phyloP scores from a whole-genome alignment of 1,140 invertebrate genomes.

The Habropoda laboriosa region DNA sequence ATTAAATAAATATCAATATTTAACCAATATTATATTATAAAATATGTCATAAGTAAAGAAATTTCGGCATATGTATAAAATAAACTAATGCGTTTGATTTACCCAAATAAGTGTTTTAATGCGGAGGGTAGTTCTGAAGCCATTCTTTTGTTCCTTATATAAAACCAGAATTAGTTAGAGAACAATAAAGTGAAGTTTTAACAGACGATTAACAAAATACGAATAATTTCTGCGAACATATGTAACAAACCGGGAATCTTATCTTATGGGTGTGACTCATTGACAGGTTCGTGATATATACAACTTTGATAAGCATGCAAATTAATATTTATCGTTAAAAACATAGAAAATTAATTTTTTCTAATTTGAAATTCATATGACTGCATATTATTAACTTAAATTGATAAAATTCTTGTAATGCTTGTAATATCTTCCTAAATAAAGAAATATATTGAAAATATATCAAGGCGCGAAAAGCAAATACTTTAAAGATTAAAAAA shows the following conservation, averaged over 20 bases:
- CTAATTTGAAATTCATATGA: background rate
- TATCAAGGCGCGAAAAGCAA: too few species aligned
- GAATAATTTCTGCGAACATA: background rate
- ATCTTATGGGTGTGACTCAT: background rate
- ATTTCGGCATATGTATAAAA: constrained; percentile 7
- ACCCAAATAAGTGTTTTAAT: constrained; percentile 63
- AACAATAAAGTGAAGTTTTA: background rate
- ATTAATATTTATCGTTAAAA: background rate
- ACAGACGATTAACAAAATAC: too few species aligned
- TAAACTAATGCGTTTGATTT: constrained; percentile 10
- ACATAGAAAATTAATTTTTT: too few species aligned
- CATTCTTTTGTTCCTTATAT: constrained; percentile 40
- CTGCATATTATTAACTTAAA: background rate
- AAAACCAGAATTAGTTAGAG: too few species aligned
- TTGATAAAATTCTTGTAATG: too few species aligned
- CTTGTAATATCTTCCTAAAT: too few species aligned
- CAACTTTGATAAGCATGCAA: background rate
- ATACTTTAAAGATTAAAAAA: too few species aligned
- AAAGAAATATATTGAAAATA: background rate
- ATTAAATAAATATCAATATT: background rate
- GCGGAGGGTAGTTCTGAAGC: constrained; percentile 54
- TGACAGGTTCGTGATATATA: background rate
- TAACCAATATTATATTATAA: background rate
- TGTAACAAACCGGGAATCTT: background rate
- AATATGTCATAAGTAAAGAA: constrained; percentile 5